Evolutionary conservation across 2,888 invertebrate genomes (phyloP), one percentile per base, ranked within the genome.

Genomic region (Zhuqinia jingwanae): DNA sequence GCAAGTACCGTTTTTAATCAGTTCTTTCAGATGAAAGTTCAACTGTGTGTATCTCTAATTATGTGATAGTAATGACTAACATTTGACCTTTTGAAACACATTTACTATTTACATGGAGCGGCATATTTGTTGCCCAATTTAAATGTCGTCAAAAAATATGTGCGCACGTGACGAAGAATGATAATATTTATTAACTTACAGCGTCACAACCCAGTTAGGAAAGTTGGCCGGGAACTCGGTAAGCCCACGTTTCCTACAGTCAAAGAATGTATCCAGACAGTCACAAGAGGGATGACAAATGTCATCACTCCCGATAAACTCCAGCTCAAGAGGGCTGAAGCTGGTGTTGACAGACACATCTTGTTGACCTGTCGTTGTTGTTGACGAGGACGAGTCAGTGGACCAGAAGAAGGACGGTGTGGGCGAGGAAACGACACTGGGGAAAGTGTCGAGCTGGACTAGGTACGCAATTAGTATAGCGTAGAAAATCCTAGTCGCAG

Each of bases 151-250:
- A 6, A n/a, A 13, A 53, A 53, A 53, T 53, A 13, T 53, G 17
- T 53, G 60, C 5, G 15, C n/a, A 27, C 25, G 27, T 3, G 25
- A 11, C 11, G 25, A 8, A 25, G 25, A 60, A 25, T 27, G 3
- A 36, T 15, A 68, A 73, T 45, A 47, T 36, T 27, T 22, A 60
- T 75, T n/a, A 81, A 76, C 94, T 95, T 95, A 96, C 95, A 96
- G 94, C 92, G 94, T 94, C 93, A 95, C 94, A 92, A 95, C 95
- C 95, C 96, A 96, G 93, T 93, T 93, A 87, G 96, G 96, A 92
- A 96, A 94, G 93, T 95, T 93, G 87, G 92, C 93, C 90, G 96
- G 96, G 92, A 96, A 94, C 91, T 94, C 93, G 90, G 94, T 94
- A 92, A 96, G 94, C 92, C 95, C 95, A 92, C 94, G 94, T 92